A percentile compares a stretch with the other conserved stretches of the same genome.
Evolutionary conservation across 2,113 vertebrate genomes (phyloP).

Genomic region (Gavia stellata): DNA sequence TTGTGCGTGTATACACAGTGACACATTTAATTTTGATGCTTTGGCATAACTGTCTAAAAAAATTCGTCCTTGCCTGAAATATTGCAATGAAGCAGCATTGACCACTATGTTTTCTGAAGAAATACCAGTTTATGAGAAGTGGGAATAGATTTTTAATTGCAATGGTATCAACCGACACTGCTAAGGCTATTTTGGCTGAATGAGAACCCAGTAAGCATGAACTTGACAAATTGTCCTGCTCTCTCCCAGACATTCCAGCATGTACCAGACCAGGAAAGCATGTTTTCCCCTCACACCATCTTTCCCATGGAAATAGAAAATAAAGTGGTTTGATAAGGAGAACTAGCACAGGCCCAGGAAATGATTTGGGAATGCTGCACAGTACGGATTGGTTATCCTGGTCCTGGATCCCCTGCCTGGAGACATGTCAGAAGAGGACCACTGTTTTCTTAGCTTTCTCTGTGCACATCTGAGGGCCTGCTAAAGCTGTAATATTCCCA

Average conservation of each 20-base stretch:
- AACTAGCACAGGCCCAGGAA: background rate
- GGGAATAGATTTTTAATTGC: background rate
- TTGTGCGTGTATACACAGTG: background rate
- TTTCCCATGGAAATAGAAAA: background rate
- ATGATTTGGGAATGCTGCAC: background rate
- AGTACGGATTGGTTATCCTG: background rate
- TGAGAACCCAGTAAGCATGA: background rate
- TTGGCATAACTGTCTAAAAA: background rate
- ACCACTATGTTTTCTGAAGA: background rate
- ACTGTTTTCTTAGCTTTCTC: background rate
- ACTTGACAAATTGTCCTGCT: background rate
- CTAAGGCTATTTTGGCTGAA: background rate
- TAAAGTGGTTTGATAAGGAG: background rate
- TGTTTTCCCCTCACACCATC: background rate
- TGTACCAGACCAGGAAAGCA: background rate
- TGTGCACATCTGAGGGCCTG: background rate
- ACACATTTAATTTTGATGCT: background rate
- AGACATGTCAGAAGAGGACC: rapidly evolving
- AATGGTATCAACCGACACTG: background rate
- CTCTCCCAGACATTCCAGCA: background rate
- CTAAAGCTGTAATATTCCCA: background rate
- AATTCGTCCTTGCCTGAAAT: background rate
- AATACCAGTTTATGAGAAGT: background rate
- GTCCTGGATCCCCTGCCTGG: background rate
- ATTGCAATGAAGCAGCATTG: background rate